Percentiles rank a stretch among this genome's conserved stretches.
phyloP scores from a whole-genome alignment of 2,888 invertebrate genomes.

The Carabus problematicus region DNA sequence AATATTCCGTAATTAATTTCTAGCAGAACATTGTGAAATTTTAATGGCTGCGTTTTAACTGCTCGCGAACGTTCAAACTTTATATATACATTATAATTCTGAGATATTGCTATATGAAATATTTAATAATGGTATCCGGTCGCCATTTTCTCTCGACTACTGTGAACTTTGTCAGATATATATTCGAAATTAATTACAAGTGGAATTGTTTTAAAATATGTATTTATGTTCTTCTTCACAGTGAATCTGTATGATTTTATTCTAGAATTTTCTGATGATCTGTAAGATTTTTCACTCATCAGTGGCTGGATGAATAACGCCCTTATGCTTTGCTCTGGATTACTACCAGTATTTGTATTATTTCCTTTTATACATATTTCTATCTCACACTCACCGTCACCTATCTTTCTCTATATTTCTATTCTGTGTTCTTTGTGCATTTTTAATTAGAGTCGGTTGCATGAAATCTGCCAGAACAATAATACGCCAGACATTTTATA shows the following conservation, averaged over 20 bases:
- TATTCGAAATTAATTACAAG: constrained; percentile 34
- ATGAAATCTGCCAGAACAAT: constrained; percentile 39
- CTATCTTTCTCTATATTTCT: no score
- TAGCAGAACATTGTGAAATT: constrained; percentile 39
- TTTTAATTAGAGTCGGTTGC: constrained; percentile 36
- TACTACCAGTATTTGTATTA: neutral
- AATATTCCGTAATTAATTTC: constrained; percentile 36
- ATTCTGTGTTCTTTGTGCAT: constrained; percentile 28
- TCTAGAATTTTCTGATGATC: constrained; percentile 18
- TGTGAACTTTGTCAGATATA: constrained; percentile 8
- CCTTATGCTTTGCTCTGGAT: neutral
- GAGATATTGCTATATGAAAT: constrained; percentile 38
- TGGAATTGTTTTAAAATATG: constrained; percentile 18
- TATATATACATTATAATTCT: constrained; percentile 31
- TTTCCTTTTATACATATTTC: neutral
- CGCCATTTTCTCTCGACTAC: neutral
- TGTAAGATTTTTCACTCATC: neutral
- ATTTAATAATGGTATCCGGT: constrained; percentile 28
- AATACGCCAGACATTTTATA: constrained; percentile 52
- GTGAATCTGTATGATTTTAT: constrained; percentile 6
- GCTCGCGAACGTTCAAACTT: constrained; percentile 28
- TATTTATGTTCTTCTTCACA: constrained; percentile 22
- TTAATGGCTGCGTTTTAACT: constrained; percentile 23
- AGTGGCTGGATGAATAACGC: neutral
- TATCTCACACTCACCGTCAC: neutral